A percentile compares a stretch with the other conserved stretches of the same genome.
These are phyloP conservation scores for Leptinotarsa lineolata DNA, from an alignment of 1,140 invertebrate species.

Conservation along the genomic window DNA sequence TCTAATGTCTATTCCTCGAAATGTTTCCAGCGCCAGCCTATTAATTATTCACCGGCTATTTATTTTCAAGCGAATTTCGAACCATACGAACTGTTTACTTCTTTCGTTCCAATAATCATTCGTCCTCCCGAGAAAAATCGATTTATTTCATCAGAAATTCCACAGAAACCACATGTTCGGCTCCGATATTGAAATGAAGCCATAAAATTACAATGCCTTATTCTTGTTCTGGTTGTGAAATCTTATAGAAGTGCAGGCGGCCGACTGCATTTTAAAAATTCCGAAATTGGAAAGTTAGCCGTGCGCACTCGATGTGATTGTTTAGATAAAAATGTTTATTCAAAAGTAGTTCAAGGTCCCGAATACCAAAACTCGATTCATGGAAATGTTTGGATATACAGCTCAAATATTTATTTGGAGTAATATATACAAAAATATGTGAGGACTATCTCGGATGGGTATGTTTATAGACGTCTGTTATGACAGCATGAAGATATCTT, in stretches of 20 bases:
- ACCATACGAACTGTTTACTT: too few relatives aligned
- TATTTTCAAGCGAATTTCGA: too few relatives aligned
- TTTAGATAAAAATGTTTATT: constrained; percentile 3
- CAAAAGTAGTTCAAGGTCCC: constrained; percentile 2
- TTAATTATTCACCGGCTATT: too few relatives aligned
- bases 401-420: neutral
- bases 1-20: too few relatives aligned
- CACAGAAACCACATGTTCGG: too few relatives aligned
- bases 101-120: too few relatives aligned
- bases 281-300: neutral
- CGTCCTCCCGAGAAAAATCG: too few relatives aligned
- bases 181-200: neutral
- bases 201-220: constrained; percentile 1
- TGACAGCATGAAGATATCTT: neutral
- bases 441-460: neutral
- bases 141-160: too few relatives aligned
- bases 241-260: neutral
- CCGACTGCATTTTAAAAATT: neutral
- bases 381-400: neutral
- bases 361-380: neutral
- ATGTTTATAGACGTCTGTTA: neutral
- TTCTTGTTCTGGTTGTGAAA: neutral
- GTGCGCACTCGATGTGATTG: neutral
- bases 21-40: too few relatives aligned
- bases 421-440: neutral